Evolutionary conservation across 2,113 vertebrate species (phyloP), one percentile per base, ranked within the genome.

Genomic region (Nanorana parkeri): DNA sequence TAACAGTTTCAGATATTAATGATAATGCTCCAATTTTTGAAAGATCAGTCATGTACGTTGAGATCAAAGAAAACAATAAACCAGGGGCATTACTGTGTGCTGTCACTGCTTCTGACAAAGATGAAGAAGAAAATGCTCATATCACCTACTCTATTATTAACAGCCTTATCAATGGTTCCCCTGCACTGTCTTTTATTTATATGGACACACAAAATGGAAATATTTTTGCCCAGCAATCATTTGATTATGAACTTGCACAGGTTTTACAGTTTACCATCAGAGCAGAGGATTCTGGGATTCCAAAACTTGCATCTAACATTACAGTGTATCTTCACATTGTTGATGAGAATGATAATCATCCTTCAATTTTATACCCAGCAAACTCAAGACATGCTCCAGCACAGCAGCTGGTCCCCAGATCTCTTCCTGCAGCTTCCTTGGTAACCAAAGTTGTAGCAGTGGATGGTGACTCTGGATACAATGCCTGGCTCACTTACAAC

Each of bases 361-460:
- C 94, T 0, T 85, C 89, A 21, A 93, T 97, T 81, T 87, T 96
- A 84, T 89, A 95, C 78, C 96, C 95, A 17, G 87, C 79, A 52
- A 86, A 89, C 0, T 89, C 87, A n/a, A 77, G 87, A 20, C 92
- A 94, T 0, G 61, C 85, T 52, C 87, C 77, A 0, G 87, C 87
- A 72, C 90, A 91, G 1, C 94, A 95, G 81, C 91, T 84, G 56
- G 88, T 95, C 75, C 92, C 94, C 0, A 90, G 92, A 24, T 93
- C 93, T 36, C 92, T 90, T 66, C 94, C 94, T 77, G 80, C 88
- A 0, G 95, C 95, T 71, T 94, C 94, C 83, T 86, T 97, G 86
- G 93, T 96, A 81, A 94, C 95, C 36, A 97, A 96, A 87, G 93
- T 97, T 89, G 93, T 94, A 41, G 96, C 95, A 0, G 93, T 96